Conservation (phyloP, 2,113 vertebrate species). For the Chaetodon trifascialis region DNA sequence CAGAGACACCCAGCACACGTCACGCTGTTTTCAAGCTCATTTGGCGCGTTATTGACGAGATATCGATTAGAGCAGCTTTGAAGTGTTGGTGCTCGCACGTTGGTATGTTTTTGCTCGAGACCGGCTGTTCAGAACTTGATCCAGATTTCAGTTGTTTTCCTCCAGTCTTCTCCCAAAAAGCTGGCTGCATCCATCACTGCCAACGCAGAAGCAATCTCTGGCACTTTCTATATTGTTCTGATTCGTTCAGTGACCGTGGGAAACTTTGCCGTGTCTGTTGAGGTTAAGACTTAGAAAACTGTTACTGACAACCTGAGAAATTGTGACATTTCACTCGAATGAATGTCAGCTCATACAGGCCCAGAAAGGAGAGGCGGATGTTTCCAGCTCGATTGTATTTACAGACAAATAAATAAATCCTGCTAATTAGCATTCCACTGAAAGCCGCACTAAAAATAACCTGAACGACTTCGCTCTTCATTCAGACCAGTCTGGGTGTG, state of each 20-base stretch:
- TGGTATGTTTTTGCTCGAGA: no score
- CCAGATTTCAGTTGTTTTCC: not conserved
- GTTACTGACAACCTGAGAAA: not conserved
- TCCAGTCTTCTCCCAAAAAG: conserved; percentile 1
- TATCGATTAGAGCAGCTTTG: not conserved
- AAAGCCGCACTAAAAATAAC: conserved; percentile 40
- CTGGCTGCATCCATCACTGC: conserved; percentile 18
- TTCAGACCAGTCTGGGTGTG: not conserved
- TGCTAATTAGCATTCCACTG: not conserved
- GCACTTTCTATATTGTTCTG: not conserved
- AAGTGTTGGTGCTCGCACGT: no score
- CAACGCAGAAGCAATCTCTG: conserved; percentile 16
- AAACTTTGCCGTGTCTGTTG: not conserved
- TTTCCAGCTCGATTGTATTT: not conserved
- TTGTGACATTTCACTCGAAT: not conserved
- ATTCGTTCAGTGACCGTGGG: not conserved
- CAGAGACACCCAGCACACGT: not conserved
- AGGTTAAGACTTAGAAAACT: not conserved
- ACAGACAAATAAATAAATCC: conserved; percentile 13
- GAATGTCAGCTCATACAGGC: not conserved
- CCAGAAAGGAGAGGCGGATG: not conserved
- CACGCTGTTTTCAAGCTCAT: not conserved
- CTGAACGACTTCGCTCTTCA: not conserved
- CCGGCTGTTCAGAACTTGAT: not conserved
- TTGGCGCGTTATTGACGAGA: not conserved